These are phyloP conservation scores for Sceloporus tristichus DNA, from an alignment of 2,113 vertebrate species.

Conservation along the genomic window DNA sequence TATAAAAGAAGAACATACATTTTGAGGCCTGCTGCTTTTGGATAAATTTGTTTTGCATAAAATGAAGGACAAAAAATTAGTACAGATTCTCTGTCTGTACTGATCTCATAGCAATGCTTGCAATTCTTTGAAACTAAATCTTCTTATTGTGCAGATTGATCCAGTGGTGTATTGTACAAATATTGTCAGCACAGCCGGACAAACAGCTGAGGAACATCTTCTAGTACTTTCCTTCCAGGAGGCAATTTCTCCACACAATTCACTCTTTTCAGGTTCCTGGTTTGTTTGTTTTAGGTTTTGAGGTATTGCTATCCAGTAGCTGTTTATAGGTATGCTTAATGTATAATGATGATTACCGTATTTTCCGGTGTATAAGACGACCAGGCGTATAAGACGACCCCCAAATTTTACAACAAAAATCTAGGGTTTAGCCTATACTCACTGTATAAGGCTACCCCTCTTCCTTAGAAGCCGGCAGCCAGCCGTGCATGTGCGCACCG, in stretches of 20 bases:
- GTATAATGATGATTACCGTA: too few relatives aligned
- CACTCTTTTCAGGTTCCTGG: background rate
- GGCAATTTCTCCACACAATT: background rate
- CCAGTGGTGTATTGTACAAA: background rate
- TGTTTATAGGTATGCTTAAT: too few relatives aligned
- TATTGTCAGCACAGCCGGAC: background rate
- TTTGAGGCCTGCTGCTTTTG: background rate
- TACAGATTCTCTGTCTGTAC: background rate
- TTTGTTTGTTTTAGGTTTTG: too few relatives aligned
- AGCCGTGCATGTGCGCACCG: too few relatives aligned
- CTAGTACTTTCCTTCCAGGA: background rate
- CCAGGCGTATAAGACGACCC: too few relatives aligned
- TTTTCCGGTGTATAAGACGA: too few relatives aligned
- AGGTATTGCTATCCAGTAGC: too few relatives aligned
- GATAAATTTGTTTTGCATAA: background rate
- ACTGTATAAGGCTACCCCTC: too few relatives aligned
- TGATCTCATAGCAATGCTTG: background rate
- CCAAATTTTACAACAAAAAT: too few relatives aligned
- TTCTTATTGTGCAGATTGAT: background rate
- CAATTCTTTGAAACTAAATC: background rate
- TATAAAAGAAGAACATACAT: background rate
- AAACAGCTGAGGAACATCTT: slow-evolving; percentile 12
- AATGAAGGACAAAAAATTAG: background rate
- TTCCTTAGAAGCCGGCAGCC: too few relatives aligned
- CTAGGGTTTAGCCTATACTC: too few relatives aligned